Base-by-base conservation (phyloP, 2,888 invertebrate species). In the Archaeoteleia sp. region DNA sequence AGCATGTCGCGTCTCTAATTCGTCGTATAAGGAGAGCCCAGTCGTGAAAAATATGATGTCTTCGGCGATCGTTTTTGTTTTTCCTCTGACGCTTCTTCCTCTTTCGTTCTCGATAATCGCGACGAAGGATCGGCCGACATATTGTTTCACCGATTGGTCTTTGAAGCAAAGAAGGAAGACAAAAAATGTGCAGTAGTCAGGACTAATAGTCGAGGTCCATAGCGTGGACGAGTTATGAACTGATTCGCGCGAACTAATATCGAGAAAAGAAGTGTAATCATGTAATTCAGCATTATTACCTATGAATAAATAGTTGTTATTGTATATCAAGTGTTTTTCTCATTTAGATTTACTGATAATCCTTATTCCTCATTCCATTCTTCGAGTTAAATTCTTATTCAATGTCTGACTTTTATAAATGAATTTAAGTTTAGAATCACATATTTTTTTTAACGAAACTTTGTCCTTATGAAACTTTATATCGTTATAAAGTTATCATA, bases 221-320 rank as follows among this genome's bases (percentile, higher is more conserved):
- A 68, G 68, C 54, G 63, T 60, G 68, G 58, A 63, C 63, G 63
- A 63, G 68, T 68, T 63, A 63, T 68, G 62, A 58, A 67, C 51
- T 61, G 67, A 65, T 62, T 71, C 62, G 58, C 66, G 70, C 70
- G 67, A 74, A 69, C 76, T 83, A 79, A 79, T 83, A 84, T 82
- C 79, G 81, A 84, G 79, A 81, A 80, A 81, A 80, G 78, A 80
- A 83, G 78, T 83, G 82, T 84, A 84, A 82, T 84, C 84, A 83
- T 85, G 84, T 85, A 85, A 85, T 84, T 85, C 84, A 84, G 81
- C 84, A 84, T 84, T 85, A 85, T 81, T 84, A 85, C 82, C 79
- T 84, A 85, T 84, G 81, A 85, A 85, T 85, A 85, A 85, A 84
- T 85, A 85, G 84, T 85, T 85, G 84, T 85, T 85, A 85, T 85